These are phyloP conservation scores for Crotalus viridis DNA, from an alignment of 2,113 vertebrate species.

Conservation along the genomic window DNA sequence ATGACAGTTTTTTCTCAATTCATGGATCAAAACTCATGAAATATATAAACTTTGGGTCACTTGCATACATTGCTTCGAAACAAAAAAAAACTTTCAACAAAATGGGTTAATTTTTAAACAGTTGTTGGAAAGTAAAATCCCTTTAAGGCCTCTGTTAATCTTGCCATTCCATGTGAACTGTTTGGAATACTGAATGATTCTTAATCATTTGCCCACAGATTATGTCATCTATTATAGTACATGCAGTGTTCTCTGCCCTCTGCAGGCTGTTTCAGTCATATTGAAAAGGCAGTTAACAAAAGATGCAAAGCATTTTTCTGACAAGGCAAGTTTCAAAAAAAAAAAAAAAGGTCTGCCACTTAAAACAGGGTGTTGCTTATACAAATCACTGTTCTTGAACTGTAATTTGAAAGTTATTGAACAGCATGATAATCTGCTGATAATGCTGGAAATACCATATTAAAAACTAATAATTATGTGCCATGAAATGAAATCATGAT, in stretches of 20 bases:
- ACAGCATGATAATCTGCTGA: too few species aligned
- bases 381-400: background rate
- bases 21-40: background rate
- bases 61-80: background rate
- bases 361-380: background rate
- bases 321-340: background rate
- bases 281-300: background rate
- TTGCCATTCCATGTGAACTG: background rate
- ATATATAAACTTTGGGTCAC: background rate
- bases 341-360: background rate
- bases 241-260: constrained; percentile 42
- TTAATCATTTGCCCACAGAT: background rate
- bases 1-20: background rate
- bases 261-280: constrained; percentile 8
- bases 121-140: background rate
- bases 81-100: background rate
- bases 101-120: background rate
- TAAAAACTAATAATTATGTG: too few species aligned
- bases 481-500: too few species aligned
- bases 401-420: background rate
- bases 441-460: too few species aligned
- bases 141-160: background rate
- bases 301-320: background rate
- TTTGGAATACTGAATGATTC: background rate
- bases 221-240: constrained; percentile 32